Conservation (phyloP, 2,113 vertebrate species). For the Chaetura pelagica region DNA sequence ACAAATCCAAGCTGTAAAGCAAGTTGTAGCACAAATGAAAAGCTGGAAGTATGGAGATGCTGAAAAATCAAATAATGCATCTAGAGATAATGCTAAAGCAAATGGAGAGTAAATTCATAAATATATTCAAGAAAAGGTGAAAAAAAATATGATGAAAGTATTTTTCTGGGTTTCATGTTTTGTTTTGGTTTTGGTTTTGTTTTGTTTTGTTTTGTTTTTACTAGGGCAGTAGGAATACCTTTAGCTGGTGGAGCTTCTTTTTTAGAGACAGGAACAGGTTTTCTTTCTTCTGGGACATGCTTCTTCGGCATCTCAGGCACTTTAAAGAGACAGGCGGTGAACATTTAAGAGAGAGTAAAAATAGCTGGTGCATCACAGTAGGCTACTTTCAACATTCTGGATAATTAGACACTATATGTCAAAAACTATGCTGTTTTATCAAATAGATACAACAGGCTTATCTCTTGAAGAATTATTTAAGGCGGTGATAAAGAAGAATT, state of each 20-base stretch:
- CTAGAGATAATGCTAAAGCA: neutral
- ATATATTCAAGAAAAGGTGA: neutral
- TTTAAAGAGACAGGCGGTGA: slow-evolving; percentile 69
- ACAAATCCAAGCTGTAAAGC: neutral
- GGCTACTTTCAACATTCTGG: neutral
- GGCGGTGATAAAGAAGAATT: neutral
- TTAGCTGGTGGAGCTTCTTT: slow-evolving; percentile 73
- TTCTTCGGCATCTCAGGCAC: slow-evolving; percentile 77
- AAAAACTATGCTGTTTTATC: neutral
- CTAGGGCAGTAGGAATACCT: slow-evolving; percentile 67
- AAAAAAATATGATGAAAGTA: neutral
- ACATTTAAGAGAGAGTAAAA: slow-evolving; percentile 4
- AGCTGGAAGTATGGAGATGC: neutral
- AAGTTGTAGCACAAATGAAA: neutral
- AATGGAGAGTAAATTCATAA: neutral
- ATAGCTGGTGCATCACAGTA: neutral
- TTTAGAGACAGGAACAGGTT: slow-evolving; percentile 70
- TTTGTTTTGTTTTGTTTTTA: neutral
- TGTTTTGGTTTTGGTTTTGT: too few species aligned
- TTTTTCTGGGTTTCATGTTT: neutral
- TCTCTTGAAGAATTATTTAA: neutral
- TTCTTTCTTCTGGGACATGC: slow-evolving; percentile 73
- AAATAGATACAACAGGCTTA: neutral
- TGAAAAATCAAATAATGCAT: neutral
- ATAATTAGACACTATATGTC: neutral